Base-by-base conservation (phyloP, 2,888 invertebrate species). In the Abrostola triplasia region DNA sequence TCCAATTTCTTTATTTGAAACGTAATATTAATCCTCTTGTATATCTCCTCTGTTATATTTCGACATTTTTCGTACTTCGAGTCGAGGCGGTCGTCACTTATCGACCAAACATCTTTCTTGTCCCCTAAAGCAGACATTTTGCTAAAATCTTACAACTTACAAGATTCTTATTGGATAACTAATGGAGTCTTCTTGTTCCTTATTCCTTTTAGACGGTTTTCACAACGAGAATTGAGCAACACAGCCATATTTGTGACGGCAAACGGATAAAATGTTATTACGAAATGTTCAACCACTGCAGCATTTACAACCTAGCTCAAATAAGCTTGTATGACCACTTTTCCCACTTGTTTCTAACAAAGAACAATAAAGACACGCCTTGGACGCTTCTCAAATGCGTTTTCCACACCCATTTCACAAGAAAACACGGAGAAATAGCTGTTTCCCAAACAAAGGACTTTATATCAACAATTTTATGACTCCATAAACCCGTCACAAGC, bases 41-140 rank as follows among this genome's bases (percentile, higher is more conserved):
- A 94, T 73, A 94, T 94, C 72, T 94, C 94, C 61, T 94, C 94
- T 0, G 94, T 92, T 8, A 94, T 94, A 79, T 94, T 91, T 5
- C 91, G 86, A 83, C 94, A 94, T 85, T 94, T 94, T 64, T 94
- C 94, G 53, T 94, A 92, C 73, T 90, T 94, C 0, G 92, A 86
- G 69, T 90, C 84, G 9, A 90, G 73, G 8, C 81, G 83, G 64
- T 90, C 88, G 12, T 77, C 85, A 40, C 86, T 67, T 6, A 85
- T 76, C 5, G 87, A 77, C 93, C 94, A 93, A 58, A 86, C 78
- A 5, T 82, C 77, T 59, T 87, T 86, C 36, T 77, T 86, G 35
- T 89, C 84, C 40, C 89, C 87, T 60, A 93, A 54, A 8, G 92
- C 85, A 35, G 93, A 93, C 94, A 94, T 94, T 69, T 82, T 88